Conservation (phyloP, 2,113 vertebrate species). For the Sterrhoptilus dennistouni region DNA sequence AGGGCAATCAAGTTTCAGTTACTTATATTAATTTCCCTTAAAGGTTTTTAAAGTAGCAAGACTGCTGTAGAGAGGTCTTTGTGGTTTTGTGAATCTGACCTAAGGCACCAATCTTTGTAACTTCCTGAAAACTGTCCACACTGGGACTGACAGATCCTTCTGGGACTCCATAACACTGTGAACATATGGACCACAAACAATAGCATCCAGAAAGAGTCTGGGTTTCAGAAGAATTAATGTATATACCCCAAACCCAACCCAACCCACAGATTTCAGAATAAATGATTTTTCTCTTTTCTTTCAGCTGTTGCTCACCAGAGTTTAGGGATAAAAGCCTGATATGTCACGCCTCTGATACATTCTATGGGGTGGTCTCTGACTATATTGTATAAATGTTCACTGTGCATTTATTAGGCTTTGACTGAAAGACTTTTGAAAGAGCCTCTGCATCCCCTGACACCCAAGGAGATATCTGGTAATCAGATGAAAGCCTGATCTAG, state of each 20-base stretch:
- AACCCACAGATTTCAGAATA: not conserved
- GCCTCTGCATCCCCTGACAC: not conserved
- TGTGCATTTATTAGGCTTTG: not conserved
- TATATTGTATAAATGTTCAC: not conserved
- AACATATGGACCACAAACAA: not conserved
- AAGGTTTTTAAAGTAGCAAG: not conserved
- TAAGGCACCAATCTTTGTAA: not conserved
- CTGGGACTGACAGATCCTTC: not conserved
- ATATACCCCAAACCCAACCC: not conserved
- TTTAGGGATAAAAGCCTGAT: not conserved
- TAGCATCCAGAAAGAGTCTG: not conserved
- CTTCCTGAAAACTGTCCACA: not conserved
- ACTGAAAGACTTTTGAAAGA: conserved; percentile 30
- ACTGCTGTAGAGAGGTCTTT: not conserved
- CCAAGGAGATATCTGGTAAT: not conserved
- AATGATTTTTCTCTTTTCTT: not conserved
- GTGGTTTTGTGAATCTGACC: not conserved
- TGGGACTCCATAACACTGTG: not conserved
- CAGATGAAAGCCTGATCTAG: not conserved
- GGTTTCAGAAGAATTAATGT: not conserved
- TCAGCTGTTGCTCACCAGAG: not conserved
- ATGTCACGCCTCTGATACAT: not conserved
- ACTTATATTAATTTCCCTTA: not conserved
- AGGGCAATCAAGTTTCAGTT: not conserved
- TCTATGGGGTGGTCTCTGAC: not conserved